phyloP scores from a whole-genome alignment of 2,888 invertebrate genomes.

The Crossocerus cetratus region DNA sequence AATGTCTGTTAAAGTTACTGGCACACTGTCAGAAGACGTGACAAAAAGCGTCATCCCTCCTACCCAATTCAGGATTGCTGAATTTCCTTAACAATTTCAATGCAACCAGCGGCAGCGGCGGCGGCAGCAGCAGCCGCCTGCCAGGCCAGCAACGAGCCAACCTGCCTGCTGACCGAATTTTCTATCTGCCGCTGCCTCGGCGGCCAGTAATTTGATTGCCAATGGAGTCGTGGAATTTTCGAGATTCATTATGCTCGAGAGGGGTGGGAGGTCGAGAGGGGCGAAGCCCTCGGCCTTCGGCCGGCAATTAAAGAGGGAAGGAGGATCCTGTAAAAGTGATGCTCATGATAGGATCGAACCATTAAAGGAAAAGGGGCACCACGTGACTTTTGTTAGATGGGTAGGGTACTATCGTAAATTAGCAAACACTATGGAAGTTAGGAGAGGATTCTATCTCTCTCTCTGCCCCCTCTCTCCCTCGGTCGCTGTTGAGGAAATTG shows the following conservation, averaged over 20 bases:
- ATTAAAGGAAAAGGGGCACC: not conserved
- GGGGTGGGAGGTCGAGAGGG: constrained; percentile 3
- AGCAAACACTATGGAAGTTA: not conserved
- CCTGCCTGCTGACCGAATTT: not conserved
- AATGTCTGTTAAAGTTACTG: constrained; percentile 15
- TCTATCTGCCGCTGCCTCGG: constrained; percentile 18
- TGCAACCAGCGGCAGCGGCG: constrained; percentile 1
- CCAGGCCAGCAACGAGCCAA: too few relatives aligned
- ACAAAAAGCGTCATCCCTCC: constrained; percentile 42
- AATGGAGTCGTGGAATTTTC: constrained; percentile 14
- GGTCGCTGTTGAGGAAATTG: not conserved
- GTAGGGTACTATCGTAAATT: not conserved
- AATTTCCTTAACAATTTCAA: constrained; percentile 42
- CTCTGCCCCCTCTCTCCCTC: too few relatives aligned
- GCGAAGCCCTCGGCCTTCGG: not conserved
- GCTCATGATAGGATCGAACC: not conserved
- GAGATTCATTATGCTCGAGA: not conserved
- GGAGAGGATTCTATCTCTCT: not conserved
- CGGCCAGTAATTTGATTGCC: constrained; percentile 40
- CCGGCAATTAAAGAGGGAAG: constrained; percentile 1
- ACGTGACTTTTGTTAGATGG: not conserved
- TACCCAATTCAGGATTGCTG: constrained; percentile 32
- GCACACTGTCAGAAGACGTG: constrained; percentile 38
- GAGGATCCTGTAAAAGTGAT: not conserved
- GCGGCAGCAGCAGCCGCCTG: not conserved